Evolutionary conservation across 2,113 vertebrate species (phyloP).

Genomic region (Mionectes macconnelli): DNA sequence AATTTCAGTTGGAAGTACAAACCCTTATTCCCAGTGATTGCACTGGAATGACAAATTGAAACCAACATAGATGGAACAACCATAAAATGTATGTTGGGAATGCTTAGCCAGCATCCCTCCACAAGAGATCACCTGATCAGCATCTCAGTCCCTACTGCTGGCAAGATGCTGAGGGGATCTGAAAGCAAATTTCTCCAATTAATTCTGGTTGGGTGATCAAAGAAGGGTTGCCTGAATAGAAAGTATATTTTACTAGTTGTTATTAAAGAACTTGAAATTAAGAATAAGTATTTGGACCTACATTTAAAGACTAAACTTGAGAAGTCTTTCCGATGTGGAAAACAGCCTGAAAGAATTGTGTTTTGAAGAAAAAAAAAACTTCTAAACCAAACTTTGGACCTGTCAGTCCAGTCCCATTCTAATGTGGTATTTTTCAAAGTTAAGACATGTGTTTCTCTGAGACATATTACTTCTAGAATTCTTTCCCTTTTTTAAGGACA

Average conservation of each 20-base stretch:
- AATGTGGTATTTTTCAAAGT: not conserved
- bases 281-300: not conserved
- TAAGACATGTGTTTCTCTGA: not conserved
- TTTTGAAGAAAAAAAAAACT: not conserved
- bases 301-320: not conserved
- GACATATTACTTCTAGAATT: not conserved
- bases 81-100: not conserved
- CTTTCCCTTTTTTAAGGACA: slow-evolving; percentile 62
- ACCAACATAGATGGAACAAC: not conserved
- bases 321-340: not conserved
- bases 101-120: not conserved
- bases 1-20: not conserved
- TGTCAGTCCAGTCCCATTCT: not conserved
- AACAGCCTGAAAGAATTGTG: not conserved
- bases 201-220: not conserved
- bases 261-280: not conserved
- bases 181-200: not conserved
- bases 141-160: not conserved
- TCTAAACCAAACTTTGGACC: not conserved
- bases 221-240: not conserved
- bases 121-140: not conserved
- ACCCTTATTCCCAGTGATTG: not conserved
- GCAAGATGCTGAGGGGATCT: not conserved
- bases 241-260: not conserved
- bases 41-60: not conserved